Conservation (phyloP, 2,888 invertebrate species). For the Argynnis bischoffii region DNA sequence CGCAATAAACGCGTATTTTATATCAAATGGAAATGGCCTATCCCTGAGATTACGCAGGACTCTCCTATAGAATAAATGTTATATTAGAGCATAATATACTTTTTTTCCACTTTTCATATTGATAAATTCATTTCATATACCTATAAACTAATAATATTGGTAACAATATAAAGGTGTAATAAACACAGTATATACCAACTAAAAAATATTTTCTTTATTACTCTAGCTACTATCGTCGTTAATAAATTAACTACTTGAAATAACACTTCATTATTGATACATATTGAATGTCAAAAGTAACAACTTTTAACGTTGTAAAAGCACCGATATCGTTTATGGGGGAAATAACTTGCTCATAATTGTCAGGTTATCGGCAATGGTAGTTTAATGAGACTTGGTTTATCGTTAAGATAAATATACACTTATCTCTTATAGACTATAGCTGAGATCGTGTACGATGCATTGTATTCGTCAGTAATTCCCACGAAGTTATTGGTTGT, state of each 20-base stretch:
- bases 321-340: slow-evolving; percentile 39
- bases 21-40: slow-evolving; percentile 79
- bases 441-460: slow-evolving; percentile 37
- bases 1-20: slow-evolving; percentile 76
- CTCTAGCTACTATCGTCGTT: neutral
- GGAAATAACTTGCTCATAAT: slow-evolving; percentile 57
- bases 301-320: slow-evolving; percentile 27
- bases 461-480: neutral
- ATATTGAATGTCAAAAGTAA: slow-evolving; percentile 29
- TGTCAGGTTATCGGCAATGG: slow-evolving; percentile 63
- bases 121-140: too few species aligned
- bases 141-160: too few species aligned
- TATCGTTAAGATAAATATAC: slow-evolving; percentile 52
- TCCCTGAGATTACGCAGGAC: slow-evolving; percentile 69
- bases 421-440: slow-evolving; percentile 53
- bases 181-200: too few species aligned
- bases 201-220: neutral
- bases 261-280: slow-evolving; percentile 11
- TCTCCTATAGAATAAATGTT: slow-evolving; percentile 54
- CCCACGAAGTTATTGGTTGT: neutral
- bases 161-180: too few species aligned
- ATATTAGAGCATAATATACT: slow-evolving; percentile 37
- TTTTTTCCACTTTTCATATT: too few species aligned
- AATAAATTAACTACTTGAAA: neutral
- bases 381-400: slow-evolving; percentile 58